Base-by-base conservation (phyloP, 2,888 invertebrate species). In the Liopterus haemorrhoidalis region DNA sequence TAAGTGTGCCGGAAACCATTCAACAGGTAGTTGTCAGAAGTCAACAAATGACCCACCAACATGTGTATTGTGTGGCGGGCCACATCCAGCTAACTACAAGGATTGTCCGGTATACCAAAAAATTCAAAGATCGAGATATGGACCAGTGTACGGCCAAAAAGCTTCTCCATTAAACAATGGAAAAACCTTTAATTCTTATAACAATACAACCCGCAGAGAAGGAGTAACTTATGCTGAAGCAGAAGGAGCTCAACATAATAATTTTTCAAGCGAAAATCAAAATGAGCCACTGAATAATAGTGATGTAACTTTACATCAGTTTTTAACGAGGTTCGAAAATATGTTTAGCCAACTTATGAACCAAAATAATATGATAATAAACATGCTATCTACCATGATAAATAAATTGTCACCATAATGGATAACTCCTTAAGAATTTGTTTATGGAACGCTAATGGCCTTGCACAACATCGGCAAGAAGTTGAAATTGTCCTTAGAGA, bases 1-100 rank as follows among this genome's bases (percentile, higher is more conserved):
- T 2, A 49, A 48, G 27, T 48, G 47, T 25, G 39, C 38, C 22
- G 30, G 24, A 20, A 22, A 47, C 12, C 49, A 48, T 24, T 27
- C 38, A 9, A 40, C 43, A 12, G 15, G 16, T n/a, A 15, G 31
- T 11, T 49, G 36, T 35, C 18, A 24, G 15, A 46, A 46, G 38
- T 12, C 28, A 9, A 36, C 9, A 36, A 19, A n/a, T 11, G 14
- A 21, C 5, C n/a, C 11, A 11, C 22, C 22, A 5, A 36, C 18
- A 36, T 36, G 36, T 14, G 14, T 22, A 21, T 21, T 22, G 3
- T 36, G 22, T 18, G 22, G 15, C 22, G 36, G 36, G 9, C 21
- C 36, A 6, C 36, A 36, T 9, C 36, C 22, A 22, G 36, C 36
- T 3, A 40, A 30, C 11, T 40, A 40, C 21, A 24, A 27, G 9